Base-by-base conservation (phyloP, 2,797 vertebrate genomes). In the Huso huso region DNA sequence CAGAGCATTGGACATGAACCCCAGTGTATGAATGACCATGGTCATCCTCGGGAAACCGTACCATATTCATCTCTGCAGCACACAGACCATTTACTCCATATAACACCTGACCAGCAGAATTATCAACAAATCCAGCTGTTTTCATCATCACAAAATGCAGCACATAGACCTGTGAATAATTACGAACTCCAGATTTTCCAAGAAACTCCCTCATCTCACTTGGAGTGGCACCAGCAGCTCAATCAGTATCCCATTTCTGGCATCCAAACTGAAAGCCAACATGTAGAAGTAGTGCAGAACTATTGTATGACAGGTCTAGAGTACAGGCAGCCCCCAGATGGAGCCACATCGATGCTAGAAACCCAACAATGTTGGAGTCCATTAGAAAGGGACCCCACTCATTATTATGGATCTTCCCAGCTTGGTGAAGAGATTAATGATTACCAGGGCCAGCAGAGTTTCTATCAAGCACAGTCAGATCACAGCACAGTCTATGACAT, bases 161-260 rank as follows among this genome's bases (percentile, higher is more conserved):
- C 70, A 64, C 23, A 37, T 4, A 81, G 74, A 79, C 73, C 79
- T 6, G 82, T 86, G 67, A 86, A 82, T 69, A 83, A 89, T 0
- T 90, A 84, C 81, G 87, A 87, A 78, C 82, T 87, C 65, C 82
- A 83, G 12, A 89, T 86, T 86, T 88, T 88, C 11, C 78, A 76
- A 69, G 79, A 88, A 79, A 88, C 87, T 77, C 48, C 77, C 61
- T 70, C 89, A 5, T 87, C 84, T 85, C 86, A 58, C 55, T 13
- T 89, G 72, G 82, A 83, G 64, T 87, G 85, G 86, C 86, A 58
- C 55, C 55, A 90, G 71, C 82, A 83, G 64, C 79, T 88, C 70
- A 84, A 87, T 69, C 86, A 90, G 68, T 88, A 88, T 58, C 13
- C 55, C 13, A 13, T 6, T 11, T 58, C 55, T 58, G 55, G 13